These are phyloP conservation scores for Xiphophorus maculatus DNA, from an alignment of 2,113 vertebrate genomes.

Conservation along the genomic window DNA sequence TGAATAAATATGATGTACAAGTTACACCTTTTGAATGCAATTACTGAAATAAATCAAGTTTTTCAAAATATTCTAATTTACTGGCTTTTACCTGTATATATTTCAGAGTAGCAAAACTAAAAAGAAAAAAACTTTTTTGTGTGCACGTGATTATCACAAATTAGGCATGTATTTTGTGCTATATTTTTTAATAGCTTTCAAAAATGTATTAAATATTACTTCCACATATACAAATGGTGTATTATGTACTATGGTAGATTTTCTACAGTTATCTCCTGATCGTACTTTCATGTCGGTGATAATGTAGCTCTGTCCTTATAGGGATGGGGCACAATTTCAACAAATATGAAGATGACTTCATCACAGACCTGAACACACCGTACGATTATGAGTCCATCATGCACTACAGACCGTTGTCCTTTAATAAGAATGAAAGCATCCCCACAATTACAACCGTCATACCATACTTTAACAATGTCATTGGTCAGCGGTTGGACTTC, in stretches of 20 bases:
- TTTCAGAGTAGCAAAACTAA: too few species aligned
- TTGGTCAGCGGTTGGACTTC: slow-evolving; percentile 90
- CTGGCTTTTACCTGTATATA: too few species aligned
- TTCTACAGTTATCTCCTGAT: not conserved
- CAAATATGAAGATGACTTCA: slow-evolving; percentile 81
- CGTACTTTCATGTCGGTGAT: not conserved
- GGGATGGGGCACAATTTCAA: slow-evolving; percentile 85
- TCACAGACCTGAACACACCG: slow-evolving; percentile 90
- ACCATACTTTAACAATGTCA: slow-evolving; percentile 84
- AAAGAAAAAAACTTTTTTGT: too few species aligned
- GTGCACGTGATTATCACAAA: too few species aligned
- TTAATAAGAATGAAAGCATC: slow-evolving; percentile 86
- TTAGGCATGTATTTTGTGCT: too few species aligned
- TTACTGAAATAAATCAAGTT: too few species aligned
- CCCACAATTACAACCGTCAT: slow-evolving; percentile 92
- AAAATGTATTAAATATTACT: not conserved
- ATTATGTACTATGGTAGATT: not conserved
- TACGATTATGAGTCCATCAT: slow-evolving; percentile 95
- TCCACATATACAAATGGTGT: not conserved
- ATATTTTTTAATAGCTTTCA: not conserved
- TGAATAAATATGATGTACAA: too few species aligned
- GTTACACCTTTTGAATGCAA: too few species aligned
- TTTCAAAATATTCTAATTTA: too few species aligned
- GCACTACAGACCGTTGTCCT: slow-evolving; percentile 89
- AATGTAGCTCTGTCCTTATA: slow-evolving; percentile 47